Percentiles rank a stretch among this genome's conserved stretches.
Evolutionary conservation across 2,797 vertebrate genomes (phyloP).

Genomic region (Epinephelus malabaricus): DNA sequence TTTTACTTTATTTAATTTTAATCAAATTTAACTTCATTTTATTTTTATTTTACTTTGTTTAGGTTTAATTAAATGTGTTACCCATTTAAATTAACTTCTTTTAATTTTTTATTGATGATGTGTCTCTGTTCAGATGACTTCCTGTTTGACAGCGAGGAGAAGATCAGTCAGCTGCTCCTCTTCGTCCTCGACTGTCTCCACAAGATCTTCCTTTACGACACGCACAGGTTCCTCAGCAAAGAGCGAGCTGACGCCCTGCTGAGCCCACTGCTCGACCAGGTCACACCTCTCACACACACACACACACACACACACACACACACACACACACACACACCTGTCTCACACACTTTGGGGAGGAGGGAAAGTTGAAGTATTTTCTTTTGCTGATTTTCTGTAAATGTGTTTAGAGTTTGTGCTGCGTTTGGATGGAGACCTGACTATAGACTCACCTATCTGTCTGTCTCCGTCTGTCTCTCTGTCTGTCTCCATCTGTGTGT

Average conservation of each 20-base stretch:
- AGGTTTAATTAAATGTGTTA: too few relatives aligned
- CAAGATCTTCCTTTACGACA: conserved; percentile 96
- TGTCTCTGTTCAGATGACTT: conserved; percentile 81
- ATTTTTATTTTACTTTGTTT: too few relatives aligned
- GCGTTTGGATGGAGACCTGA: too few relatives aligned
- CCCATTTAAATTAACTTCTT: not conserved
- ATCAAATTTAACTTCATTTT: too few relatives aligned
- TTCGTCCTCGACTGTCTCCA: conserved; percentile 90
- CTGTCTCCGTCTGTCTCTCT: not conserved
- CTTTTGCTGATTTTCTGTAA: too few relatives aligned
- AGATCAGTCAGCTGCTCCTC: conserved; percentile 87
- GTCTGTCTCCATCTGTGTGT: too few relatives aligned
- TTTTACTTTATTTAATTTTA: too few relatives aligned
- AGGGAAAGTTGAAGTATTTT: too few relatives aligned
- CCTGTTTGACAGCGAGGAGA: conserved; percentile 87
- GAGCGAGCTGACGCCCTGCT: conserved; percentile 92
- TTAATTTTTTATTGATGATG: not conserved
- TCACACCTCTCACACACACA: conserved; percentile 61
- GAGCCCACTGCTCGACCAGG: conserved; percentile 94
- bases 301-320: not conserved
- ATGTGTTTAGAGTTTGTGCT: too few relatives aligned
- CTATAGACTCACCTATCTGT: not conserved
- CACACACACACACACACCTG: too few relatives aligned
- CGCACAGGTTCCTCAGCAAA: conserved; percentile 91
- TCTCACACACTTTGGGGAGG: too few relatives aligned